Percentiles rank a stretch among this genome's conserved stretches.
Evolutionary conservation across 2,888 invertebrate species (phyloP).

Genomic region (Omphaloscelis lunosa): DNA sequence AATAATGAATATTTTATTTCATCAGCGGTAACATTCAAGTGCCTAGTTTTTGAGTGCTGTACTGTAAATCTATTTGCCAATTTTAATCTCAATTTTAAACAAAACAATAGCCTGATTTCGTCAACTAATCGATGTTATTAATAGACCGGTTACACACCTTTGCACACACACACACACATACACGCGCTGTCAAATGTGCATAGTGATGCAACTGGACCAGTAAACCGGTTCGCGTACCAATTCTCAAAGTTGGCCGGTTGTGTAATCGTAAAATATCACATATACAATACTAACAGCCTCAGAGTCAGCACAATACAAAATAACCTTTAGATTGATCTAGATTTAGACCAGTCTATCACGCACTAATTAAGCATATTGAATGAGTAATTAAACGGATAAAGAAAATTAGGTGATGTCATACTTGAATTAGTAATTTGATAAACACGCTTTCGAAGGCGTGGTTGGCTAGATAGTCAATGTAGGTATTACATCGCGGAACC

Average conservation of each 20-base stretch:
- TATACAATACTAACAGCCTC: constrained; percentile 60
- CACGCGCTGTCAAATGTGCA: constrained; percentile 69
- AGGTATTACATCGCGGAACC: constrained; percentile 5
- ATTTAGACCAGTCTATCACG: constrained; percentile 63
- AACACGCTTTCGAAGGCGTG: constrained; percentile 11
- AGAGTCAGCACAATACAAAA: constrained; percentile 50
- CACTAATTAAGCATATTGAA: constrained; percentile 51
- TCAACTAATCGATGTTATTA: constrained; percentile 63
- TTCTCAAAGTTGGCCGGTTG: constrained; percentile 71
- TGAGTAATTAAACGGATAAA: constrained; percentile 42
- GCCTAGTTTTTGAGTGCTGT: background rate
- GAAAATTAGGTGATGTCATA: constrained; percentile 42
- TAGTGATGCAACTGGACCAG: constrained; percentile 77
- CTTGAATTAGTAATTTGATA: constrained; percentile 38
- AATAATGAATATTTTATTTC: background rate
- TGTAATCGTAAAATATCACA: constrained; percentile 70
- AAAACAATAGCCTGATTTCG: constrained; percentile 51
- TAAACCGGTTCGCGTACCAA: constrained; percentile 72
- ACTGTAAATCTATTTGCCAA: background rate
- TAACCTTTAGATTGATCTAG: constrained; percentile 67
- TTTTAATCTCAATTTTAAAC: constrained; percentile 20
- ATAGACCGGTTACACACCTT: constrained; percentile 61
- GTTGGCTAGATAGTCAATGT: constrained; percentile 2
- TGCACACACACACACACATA: constrained; percentile 54
- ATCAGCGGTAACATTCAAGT: too few species aligned